phyloP scores from a whole-genome alignment of 2,888 invertebrate genomes.

The Tiliacea aurago region DNA sequence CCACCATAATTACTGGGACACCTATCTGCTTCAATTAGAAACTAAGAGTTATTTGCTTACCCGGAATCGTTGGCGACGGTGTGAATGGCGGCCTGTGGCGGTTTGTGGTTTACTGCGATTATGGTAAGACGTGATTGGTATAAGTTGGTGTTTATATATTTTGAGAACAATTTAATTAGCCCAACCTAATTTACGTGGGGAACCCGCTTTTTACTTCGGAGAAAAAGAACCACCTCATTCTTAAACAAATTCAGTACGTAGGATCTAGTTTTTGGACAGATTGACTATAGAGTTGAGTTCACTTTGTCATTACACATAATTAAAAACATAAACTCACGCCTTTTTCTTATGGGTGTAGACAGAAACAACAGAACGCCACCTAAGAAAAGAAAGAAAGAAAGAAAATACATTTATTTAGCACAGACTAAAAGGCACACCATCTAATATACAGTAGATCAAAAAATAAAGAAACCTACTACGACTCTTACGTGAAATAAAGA shows the following conservation, averaged over 20 bases:
- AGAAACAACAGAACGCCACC: no score
- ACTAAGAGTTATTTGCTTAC: conserved; percentile 77
- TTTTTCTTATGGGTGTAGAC: no score
- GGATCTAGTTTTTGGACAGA: not conserved
- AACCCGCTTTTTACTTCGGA: not conserved
- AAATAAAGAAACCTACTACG: no score
- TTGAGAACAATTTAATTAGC: not conserved
- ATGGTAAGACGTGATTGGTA: conserved; percentile 14
- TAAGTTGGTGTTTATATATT: not conserved
- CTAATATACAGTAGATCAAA: no score
- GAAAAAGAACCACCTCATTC: not conserved
- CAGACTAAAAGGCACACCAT: no score
- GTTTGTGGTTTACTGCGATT: conserved; percentile 37
- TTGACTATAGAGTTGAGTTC: not conserved
- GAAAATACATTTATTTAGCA: no score
- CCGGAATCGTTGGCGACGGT: conserved; percentile 66
- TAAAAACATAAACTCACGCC: no score
- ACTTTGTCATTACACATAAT: not conserved
- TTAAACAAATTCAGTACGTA: not conserved
- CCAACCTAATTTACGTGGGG: not conserved
- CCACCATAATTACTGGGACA: conserved; percentile 84
- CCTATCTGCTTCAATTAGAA: conserved; percentile 86
- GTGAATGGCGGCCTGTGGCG: conserved; percentile 43
- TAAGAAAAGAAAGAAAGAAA: no score
- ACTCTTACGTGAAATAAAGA: no score